phyloP scores from a whole-genome alignment of 2,113 vertebrate genomes.

The Oreotrochilus melanogaster region DNA sequence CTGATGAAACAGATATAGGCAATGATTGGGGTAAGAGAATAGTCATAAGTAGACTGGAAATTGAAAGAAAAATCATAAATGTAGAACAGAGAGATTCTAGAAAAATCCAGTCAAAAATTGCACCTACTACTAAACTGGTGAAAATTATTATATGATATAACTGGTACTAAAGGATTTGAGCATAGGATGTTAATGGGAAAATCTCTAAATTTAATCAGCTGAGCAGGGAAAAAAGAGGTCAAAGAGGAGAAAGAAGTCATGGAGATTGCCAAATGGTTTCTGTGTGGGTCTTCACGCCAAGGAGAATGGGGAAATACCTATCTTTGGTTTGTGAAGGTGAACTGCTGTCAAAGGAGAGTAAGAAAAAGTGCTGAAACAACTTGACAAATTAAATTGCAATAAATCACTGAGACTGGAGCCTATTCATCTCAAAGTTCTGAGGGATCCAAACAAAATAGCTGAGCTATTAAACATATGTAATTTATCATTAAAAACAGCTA shows the following conservation, averaged over 20 bases:
- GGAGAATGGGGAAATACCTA: constrained; percentile 58
- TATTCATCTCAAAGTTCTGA: constrained; percentile 75
- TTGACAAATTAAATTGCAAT: constrained; percentile 80
- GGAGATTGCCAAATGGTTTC: constrained; percentile 28
- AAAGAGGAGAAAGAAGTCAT: constrained; percentile 19
- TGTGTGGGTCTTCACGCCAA: neutral
- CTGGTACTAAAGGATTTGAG: neutral
- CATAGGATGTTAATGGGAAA: neutral
- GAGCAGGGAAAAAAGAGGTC: constrained; percentile 36
- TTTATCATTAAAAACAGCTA: constrained; percentile 75
- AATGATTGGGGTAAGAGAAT: neutral
- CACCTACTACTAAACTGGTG: neutral
- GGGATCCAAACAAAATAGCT: constrained; percentile 78
- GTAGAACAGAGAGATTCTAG: neutral
- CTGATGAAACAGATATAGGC: neutral
- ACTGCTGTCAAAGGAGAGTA: constrained; percentile 48
- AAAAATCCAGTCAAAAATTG: constrained; percentile 14
- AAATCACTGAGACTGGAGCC: constrained; percentile 78
- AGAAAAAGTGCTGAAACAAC: constrained; percentile 72
- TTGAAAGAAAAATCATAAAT: neutral
- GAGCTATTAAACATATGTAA: constrained; percentile 75
- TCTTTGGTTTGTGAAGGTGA: constrained; percentile 70
- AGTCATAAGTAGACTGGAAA: neutral
- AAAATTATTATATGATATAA: neutral
- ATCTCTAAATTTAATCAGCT: constrained; percentile 40